A percentile compares a stretch with the other conserved stretches of the same genome.
phyloP scores from a whole-genome alignment of 2,797 vertebrate species.

The Thripadectes ignobilis region DNA sequence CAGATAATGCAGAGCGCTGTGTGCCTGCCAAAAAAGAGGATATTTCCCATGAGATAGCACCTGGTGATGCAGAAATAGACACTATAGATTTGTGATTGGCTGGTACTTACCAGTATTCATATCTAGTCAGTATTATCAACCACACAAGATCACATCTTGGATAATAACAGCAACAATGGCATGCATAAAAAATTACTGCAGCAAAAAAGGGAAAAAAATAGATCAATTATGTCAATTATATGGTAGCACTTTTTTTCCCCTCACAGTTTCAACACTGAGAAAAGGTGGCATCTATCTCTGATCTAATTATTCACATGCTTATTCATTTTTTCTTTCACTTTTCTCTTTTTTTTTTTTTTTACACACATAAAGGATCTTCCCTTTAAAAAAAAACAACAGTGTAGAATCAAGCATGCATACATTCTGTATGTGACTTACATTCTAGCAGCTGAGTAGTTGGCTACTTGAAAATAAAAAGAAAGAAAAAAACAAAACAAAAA shows the following conservation, averaged over 20 bases:
- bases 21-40: constrained; percentile 83
- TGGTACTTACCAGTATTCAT: constrained; percentile 80
- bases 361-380: constrained; percentile 60
- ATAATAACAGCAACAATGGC: constrained; percentile 86
- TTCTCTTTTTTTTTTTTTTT: constrained; percentile 52
- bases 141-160: constrained; percentile 84
- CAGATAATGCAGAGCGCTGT: constrained; percentile 81
- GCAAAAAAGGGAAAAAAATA: constrained; percentile 83
- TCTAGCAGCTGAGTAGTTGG: constrained; percentile 60
- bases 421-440: constrained; percentile 65
- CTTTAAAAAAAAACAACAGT: constrained; percentile 45
- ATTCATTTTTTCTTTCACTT: constrained; percentile 55
- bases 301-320: constrained; percentile 86
- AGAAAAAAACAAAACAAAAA: neutral
- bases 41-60: constrained; percentile 84
- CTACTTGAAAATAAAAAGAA: constrained; percentile 61
- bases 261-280: constrained; percentile 78
- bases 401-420: constrained; percentile 38
- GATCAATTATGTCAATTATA: constrained; percentile 93
- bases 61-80: constrained; percentile 83
- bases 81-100: constrained; percentile 83
- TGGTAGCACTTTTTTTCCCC: constrained; percentile 82
- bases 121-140: constrained; percentile 85
- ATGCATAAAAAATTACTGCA: constrained; percentile 86
- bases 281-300: constrained; percentile 82